A percentile compares a stretch with the other conserved stretches of the same genome.
These are phyloP conservation scores for Liolophura sinensis DNA, from an alignment of 1,140 invertebrate genomes.

Conservation along the genomic window DNA sequence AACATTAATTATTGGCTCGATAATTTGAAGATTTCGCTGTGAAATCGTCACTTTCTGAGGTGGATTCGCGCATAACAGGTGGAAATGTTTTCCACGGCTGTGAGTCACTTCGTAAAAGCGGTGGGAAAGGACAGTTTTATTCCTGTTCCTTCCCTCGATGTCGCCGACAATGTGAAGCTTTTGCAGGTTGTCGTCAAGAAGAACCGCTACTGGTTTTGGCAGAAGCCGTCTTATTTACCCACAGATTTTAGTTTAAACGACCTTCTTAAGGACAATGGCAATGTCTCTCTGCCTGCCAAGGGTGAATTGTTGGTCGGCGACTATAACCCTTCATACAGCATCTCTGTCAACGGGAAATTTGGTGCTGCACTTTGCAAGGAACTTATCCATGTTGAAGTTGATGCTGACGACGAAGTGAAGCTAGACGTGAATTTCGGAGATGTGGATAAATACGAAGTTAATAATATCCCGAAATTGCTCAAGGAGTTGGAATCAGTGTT, in stretches of 20 bases:
- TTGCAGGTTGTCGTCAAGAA: conserved; percentile 23
- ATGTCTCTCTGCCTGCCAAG: neutral
- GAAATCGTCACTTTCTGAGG: no score
- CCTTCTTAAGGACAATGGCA: neutral
- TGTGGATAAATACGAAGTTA: no score
- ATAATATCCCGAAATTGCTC: no score
- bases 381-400: no score
- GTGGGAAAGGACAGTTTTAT: conserved; percentile 18
- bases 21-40: no score
- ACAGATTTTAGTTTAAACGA: conserved; percentile 1
- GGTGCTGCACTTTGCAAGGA: conserved; percentile 16
- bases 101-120: conserved; percentile 22
- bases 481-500: no score
- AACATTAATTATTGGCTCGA: no score
- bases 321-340: conserved; percentile 8
- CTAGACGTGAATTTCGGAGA: no score
- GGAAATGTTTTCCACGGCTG: conserved; percentile 22
- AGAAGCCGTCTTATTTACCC: neutral
- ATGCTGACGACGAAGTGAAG: no score
- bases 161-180: conserved; percentile 18
- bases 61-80: no score
- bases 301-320: conserved; percentile 2
- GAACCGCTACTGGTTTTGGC: conserved; percentile 15
- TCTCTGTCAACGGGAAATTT: conserved; percentile 22
- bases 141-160: conserved; percentile 20